These are phyloP conservation scores for Fragum whitleyi DNA, from an alignment of 2,888 invertebrate species.

Conservation along the genomic window DNA sequence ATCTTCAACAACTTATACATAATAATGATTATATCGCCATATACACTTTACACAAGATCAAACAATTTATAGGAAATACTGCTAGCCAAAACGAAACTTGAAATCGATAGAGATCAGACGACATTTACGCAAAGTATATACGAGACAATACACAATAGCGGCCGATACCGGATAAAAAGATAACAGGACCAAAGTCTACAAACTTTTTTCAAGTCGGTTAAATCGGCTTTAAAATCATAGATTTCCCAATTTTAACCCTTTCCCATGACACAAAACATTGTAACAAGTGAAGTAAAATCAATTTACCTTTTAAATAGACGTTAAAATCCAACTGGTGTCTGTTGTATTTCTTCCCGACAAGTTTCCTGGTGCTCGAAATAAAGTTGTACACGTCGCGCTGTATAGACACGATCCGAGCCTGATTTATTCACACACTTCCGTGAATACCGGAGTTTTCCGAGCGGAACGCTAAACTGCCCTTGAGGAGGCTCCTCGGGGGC, in stretches of 20 bases:
- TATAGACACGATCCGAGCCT: slow-evolving; percentile 33
- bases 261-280: background rate
- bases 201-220: background rate
- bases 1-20: too few species aligned
- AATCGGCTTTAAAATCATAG: background rate
- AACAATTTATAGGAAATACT: background rate
- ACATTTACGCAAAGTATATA: background rate
- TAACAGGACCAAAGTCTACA: background rate
- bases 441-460: slow-evolving; percentile 54
- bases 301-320: slow-evolving; percentile 7
- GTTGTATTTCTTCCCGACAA: background rate
- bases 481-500: slow-evolving; percentile 19
- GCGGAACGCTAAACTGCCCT: slow-evolving; percentile 56
- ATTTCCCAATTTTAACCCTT: background rate
- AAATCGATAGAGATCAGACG: background rate
- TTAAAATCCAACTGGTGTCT: slow-evolving; percentile 26
- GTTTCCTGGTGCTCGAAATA: slow-evolving; percentile 22
- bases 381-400: slow-evolving; percentile 22
- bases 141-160: background rate
- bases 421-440: slow-evolving; percentile 50
- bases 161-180: background rate
- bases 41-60: background rate
- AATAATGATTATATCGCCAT: background rate
- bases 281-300: background rate
- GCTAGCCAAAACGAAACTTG: background rate